Conservation (phyloP, 2,888 invertebrate genomes). For the Acanthosepion lycidas region DNA sequence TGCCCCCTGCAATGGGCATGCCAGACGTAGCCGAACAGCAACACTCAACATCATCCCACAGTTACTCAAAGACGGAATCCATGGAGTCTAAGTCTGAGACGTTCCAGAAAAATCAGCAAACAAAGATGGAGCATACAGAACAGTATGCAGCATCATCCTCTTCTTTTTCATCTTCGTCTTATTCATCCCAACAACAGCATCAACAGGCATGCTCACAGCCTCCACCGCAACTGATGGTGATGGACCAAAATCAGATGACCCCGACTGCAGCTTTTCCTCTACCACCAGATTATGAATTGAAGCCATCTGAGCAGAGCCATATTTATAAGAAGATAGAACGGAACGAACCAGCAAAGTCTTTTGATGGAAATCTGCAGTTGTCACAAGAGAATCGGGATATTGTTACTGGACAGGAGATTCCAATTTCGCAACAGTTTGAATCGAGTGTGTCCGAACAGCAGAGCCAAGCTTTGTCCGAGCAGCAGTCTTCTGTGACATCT, state of each 20-base stretch:
- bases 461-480: not conserved
- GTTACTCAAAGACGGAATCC: not conserved
- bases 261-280: not conserved
- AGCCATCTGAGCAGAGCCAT: not conserved
- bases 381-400: not conserved
- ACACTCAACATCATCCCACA: not conserved
- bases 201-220: not conserved
- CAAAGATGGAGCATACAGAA: not conserved
- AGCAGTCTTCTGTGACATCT: slow-evolving; percentile 6
- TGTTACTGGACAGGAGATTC: not conserved
- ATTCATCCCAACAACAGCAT: not conserved
- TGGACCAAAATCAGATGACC: not conserved
- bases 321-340: slow-evolving; percentile 39
- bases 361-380: not conserved
- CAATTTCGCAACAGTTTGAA: not conserved
- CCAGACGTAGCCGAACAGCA: not conserved
- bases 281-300: not conserved
- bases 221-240: not conserved
- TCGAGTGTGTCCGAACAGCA: slow-evolving; percentile 36
- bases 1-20: not conserved
- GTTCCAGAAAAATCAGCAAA: not conserved
- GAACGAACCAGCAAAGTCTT: not conserved
- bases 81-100: slow-evolving; percentile 6
- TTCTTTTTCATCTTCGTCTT: not conserved
- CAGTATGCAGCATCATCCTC: not conserved